Evolutionary conservation across 2,888 invertebrate genomes (phyloP), one percentile per base, ranked within the genome.

Genomic region (Drosophila macrothrix): DNA sequence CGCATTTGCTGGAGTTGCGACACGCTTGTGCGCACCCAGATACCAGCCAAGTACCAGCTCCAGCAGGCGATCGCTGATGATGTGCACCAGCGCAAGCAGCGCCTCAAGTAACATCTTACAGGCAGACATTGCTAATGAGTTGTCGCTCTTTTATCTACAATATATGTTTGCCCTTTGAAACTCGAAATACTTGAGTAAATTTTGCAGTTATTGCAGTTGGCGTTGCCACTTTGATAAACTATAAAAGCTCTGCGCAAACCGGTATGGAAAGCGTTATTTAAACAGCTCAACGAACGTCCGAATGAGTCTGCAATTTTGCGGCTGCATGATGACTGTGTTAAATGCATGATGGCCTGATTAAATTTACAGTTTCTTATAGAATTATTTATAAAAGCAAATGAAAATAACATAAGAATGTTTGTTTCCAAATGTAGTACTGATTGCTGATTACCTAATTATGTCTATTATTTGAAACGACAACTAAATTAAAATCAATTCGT

Each of bases 31-130:
- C 0, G 88, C 82, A 0, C 93, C 93, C 70, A 86, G 82, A 85
- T 91, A 92, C 86, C 89, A 92, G n/a, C 91, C 91, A 14, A 93
- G 73, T 0, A 69, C 54, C 16, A 90, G 82, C 58, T 93, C 92
- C 66, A 93, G 67, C 12, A 92, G 31, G 0, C 78, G 75, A 67
- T 93, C 92, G 10, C 84, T 62, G 3, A 92, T 25, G 10, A 92
- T 78, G 68, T 93, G 93, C 4, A 89, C 67, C 5, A 92, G 50
- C 2, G 78, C 50, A 25, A 93, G 25, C 4, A 93, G 37, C 0
- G 80, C 79, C 0, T 84, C 83, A n/a, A 92, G 39, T n/a, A 92
- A 50, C 19, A 71, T 82, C 9, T 71, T 67, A 82, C 88, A 81
- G 61, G 75, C 52, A 35, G 81, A 74, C 92, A 92, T 92, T 9